Evolutionary conservation across 1,140 invertebrate genomes (phyloP).

Genomic region (Eubasilissa regina): DNA sequence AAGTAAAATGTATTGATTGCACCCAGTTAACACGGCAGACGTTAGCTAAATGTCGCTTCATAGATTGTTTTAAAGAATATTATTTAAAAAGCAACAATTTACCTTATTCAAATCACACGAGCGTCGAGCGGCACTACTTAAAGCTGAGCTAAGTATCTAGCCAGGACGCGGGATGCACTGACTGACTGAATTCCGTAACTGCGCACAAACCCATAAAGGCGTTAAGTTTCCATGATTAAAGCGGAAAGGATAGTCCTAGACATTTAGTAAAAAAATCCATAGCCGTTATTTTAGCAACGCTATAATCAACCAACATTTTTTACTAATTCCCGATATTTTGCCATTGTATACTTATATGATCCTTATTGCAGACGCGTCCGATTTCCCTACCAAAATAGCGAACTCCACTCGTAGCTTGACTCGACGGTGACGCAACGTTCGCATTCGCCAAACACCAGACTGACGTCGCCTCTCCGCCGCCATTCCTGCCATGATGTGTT

Average conservation of each 20-base stretch:
- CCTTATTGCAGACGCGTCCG: not conserved
- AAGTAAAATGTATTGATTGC: conserved; percentile 8
- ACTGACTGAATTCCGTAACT: conserved; percentile 20
- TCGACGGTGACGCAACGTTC: conserved; percentile 18
- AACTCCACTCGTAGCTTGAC: not conserved
- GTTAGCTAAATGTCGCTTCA: not conserved
- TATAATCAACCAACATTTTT: not conserved
- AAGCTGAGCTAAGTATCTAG: conserved; percentile 22
- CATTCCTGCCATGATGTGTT: not conserved
- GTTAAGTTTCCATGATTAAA: not conserved
- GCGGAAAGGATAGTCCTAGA: no score
- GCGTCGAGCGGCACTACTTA: conserved; percentile 20
- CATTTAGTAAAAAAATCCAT: no score
- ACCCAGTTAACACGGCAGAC: not conserved
- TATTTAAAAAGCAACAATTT: not conserved
- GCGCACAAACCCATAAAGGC: conserved; percentile 19
- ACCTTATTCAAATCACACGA: conserved; percentile 24
- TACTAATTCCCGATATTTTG: not conserved
- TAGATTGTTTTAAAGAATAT: not conserved
- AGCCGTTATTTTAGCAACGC: no score
- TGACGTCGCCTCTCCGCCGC: not conserved
- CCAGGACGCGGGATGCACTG: conserved; percentile 30
- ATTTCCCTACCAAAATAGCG: conserved; percentile 30
- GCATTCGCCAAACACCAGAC: conserved; percentile 25
- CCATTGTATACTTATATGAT: not conserved